These are phyloP conservation scores for Zoanthus sociatus DNA, from an alignment of 92 coral and sea anemone species.

Conservation along the genomic window DNA sequence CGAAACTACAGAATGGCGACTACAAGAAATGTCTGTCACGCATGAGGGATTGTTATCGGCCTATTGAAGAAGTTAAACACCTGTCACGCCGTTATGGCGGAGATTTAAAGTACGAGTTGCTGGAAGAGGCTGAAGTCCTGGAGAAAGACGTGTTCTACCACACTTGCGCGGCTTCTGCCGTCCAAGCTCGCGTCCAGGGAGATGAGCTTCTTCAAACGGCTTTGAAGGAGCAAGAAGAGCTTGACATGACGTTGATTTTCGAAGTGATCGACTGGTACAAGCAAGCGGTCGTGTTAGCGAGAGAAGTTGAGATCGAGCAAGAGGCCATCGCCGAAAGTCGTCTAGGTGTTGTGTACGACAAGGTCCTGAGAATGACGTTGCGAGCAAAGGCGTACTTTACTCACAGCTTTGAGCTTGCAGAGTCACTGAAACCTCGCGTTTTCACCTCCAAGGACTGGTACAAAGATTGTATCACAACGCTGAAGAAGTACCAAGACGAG, in stretches of 20 bases:
- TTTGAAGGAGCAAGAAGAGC: constrained; percentile 68
- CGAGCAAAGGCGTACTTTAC: constrained; percentile 84
- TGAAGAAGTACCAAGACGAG: no score
- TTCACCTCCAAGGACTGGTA: constrained; percentile 76
- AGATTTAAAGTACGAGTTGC: constrained; percentile 31
- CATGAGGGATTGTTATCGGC: constrained; percentile 87
- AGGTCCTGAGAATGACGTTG: constrained; percentile 72
- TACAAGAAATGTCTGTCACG: constrained; percentile 79
- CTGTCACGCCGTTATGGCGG: constrained; percentile 14
- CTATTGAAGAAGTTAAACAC: constrained; percentile 84
- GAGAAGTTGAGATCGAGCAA: constrained; percentile 86
- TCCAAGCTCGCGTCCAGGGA: constrained; percentile 85
- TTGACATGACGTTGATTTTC: constrained; percentile 82
- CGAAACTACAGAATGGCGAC: constrained; percentile 69
- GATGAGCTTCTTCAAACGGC: constrained; percentile 69
- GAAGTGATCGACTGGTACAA: constrained; percentile 95
- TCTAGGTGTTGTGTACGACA: constrained; percentile 88
- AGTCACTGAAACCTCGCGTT: constrained; percentile 91
- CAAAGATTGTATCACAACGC: constrained; percentile 54
- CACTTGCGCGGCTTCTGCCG: constrained; percentile 79
- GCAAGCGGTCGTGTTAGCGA: constrained; percentile 78
- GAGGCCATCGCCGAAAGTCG: constrained; percentile 90
- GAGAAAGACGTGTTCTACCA: constrained; percentile 78
- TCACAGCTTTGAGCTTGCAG: constrained; percentile 83
- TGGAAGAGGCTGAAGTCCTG: constrained; percentile 50